Evolutionary conservation across 2,113 vertebrate species (phyloP).

Genomic region (Cephalopterus ornatus): DNA sequence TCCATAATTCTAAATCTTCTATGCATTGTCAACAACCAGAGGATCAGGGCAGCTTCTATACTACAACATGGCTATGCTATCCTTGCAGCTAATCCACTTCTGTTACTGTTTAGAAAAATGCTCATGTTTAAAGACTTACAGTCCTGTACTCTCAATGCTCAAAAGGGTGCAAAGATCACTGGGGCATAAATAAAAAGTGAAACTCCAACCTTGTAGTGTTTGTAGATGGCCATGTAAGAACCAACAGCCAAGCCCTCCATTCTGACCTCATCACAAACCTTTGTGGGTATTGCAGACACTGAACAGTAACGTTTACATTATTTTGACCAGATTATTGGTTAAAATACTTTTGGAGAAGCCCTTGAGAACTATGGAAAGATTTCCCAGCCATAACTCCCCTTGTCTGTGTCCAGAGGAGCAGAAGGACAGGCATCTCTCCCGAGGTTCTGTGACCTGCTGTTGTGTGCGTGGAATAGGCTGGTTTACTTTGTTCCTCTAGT

Average conservation of each 20-base stretch:
- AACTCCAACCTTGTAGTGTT: constrained; percentile 65
- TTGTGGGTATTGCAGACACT: constrained; percentile 48
- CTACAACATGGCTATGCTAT: constrained; percentile 75
- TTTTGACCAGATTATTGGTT: constrained; percentile 61
- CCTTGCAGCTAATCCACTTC: constrained; percentile 73
- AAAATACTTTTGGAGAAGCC: neutral
- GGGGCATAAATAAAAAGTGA: constrained; percentile 73
- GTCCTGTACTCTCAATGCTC: constrained; percentile 71
- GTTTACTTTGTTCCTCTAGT: neutral
- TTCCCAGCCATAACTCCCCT: neutral
- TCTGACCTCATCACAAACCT: constrained; percentile 46
- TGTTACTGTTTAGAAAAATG: constrained; percentile 71
- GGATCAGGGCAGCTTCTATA: constrained; percentile 76
- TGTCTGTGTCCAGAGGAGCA: neutral
- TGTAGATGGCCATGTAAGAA: constrained; percentile 69
- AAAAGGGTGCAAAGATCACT: constrained; percentile 63
- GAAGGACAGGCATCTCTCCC: neutral
- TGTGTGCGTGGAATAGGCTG: constrained; percentile 13
- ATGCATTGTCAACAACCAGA: constrained; percentile 82
- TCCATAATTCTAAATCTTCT: constrained; percentile 85
- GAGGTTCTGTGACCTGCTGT: neutral
- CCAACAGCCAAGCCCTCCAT: constrained; percentile 39
- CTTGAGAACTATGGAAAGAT: neutral
- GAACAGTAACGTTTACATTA: constrained; percentile 59
- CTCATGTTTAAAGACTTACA: constrained; percentile 69